Conservation (phyloP, 2,888 invertebrate species). For the Dryomyza anilis region DNA sequence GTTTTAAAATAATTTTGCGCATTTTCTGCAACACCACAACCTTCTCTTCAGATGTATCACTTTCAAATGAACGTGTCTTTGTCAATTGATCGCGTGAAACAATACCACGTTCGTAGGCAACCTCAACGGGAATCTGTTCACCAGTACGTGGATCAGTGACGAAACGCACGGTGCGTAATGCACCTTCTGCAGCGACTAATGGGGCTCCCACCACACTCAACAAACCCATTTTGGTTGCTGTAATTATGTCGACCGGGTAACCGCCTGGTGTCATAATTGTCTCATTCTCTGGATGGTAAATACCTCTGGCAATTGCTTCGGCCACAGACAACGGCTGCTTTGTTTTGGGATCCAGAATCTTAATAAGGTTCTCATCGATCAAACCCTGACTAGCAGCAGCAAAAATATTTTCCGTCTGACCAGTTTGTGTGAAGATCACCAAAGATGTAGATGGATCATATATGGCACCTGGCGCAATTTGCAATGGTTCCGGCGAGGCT, state of each 20-base stretch:
- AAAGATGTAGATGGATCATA: conserved; percentile 79
- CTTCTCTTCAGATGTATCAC: conserved; percentile 70
- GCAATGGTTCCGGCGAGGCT: conserved; percentile 70
- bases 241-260: conserved; percentile 70
- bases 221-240: conserved; percentile 80
- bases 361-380: conserved; percentile 71
- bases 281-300: conserved; percentile 74
- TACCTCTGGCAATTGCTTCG: conserved; percentile 78
- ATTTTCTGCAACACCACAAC: conserved; percentile 78
- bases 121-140: conserved; percentile 78
- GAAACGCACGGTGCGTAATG: conserved; percentile 72
- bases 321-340: conserved; percentile 71
- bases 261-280: conserved; percentile 72
- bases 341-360: conserved; percentile 72
- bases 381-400: conserved; percentile 78
- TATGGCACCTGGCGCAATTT: conserved; percentile 74
- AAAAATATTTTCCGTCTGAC: conserved; percentile 73
- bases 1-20: conserved; percentile 75
- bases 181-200: conserved; percentile 72
- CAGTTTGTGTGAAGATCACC: conserved; percentile 74
- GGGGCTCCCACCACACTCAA: conserved; percentile 78
- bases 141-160: conserved; percentile 81
- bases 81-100: conserved; percentile 60
- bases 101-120: conserved; percentile 80
- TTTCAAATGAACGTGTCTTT: conserved; percentile 49